Base-by-base conservation (phyloP, 1,140 invertebrate genomes). In the Diabrotica virgifera region DNA sequence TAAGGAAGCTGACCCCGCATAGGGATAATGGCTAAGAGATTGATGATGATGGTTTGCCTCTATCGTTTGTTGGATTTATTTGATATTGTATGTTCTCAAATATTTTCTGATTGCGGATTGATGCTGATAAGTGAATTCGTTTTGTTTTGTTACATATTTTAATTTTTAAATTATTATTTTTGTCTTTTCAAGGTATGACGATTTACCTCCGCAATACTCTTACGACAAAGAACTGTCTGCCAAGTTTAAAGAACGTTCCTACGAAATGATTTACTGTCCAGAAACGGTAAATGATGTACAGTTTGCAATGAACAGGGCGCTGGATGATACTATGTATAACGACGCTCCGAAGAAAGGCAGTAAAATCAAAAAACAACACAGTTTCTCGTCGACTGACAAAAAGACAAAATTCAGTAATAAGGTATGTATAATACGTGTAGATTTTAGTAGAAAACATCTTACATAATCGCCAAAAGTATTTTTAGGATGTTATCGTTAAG, bases 231-330 rank as follows among this genome's bases (percentile, higher is more conserved):
- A 73, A 67, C 53, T 77, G 24, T 54, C 71, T 0, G 52, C 56
- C n/a, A 63, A 55, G n/a, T 69, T 52, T 36, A 58, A 60, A 11
- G 73, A 76, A 54, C 62, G 70, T 54, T 72, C 74, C 0, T 76
- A 76, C 58, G 77, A 77, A 65, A 76, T 78, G 76, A 76, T 78
- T 37, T 77, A 76, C 66, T 74, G 77, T 62, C 76, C 76, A 5
- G 69, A 77, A 70, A 74, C 70, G 0, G 67, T 73, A 1, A 76
- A 70, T 51, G 75, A 78, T 64, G 70, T 74, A 10, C 77, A 78
- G 10, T 78, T 76, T 66, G 77, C 76, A 14, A 76, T 75, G 66
- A 78, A 78, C 66, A 67, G 76, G 8, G 70, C 69, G 13, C 65
- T 78, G 38, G 74, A 74, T 53, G 72, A 72, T 46, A 50, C 58